Evolutionary conservation across 2,113 vertebrate genomes (phyloP).

Genomic region (Tringa solitaria): DNA sequence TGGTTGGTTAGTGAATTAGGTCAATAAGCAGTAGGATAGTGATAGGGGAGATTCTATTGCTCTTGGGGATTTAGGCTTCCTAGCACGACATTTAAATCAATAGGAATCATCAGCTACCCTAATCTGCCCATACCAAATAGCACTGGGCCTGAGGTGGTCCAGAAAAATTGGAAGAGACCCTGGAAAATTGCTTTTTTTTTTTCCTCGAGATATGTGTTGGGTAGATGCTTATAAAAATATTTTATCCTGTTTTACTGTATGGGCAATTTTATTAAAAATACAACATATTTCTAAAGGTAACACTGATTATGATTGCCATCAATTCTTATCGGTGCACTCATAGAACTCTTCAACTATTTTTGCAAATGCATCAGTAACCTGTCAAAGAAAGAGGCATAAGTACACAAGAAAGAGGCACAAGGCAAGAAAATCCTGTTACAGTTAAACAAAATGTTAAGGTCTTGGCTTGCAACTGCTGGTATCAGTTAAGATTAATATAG

Average conservation of each 20-base stretch:
- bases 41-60: constrained; percentile 66
- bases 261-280: not conserved
- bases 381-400: not conserved
- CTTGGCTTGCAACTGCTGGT: not conserved
- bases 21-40: constrained; percentile 68
- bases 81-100: constrained; percentile 64
- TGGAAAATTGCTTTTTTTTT: not conserved
- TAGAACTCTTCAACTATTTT: not conserved
- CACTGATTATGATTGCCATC: not conserved
- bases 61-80: constrained; percentile 66
- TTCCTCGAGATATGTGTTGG: not conserved
- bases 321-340: not conserved
- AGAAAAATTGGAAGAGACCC: constrained; percentile 33
- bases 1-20: constrained; percentile 71
- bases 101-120: constrained; percentile 59
- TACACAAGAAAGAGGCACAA: not conserved
- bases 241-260: not conserved
- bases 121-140: constrained; percentile 29
- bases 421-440: not conserved
- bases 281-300: not conserved
- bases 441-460: not conserved
- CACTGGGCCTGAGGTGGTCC: constrained; percentile 15
- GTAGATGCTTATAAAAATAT: not conserved
- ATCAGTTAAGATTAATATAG: not conserved
- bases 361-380: not conserved